Evolutionary conservation across 2,113 vertebrate genomes (phyloP).

Genomic region (Ariopsis seemanni): DNA sequence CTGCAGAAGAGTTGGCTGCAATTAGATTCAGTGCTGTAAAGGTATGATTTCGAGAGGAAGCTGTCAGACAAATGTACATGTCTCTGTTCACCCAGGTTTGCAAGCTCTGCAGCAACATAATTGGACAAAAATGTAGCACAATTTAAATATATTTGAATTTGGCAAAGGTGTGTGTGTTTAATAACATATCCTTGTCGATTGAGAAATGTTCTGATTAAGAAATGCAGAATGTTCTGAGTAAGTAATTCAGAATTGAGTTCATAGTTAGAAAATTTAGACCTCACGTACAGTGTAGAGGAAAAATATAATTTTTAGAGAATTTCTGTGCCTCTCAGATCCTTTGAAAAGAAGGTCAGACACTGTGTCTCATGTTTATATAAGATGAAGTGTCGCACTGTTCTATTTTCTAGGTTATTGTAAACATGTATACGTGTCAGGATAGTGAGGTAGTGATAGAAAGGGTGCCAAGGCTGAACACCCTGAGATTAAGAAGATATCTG

Average conservation of each 20-base stretch:
- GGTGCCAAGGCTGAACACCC: too few relatives aligned
- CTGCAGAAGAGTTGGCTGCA: slow-evolving; percentile 36
- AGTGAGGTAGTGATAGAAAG: too few relatives aligned
- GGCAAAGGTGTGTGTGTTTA: background rate
- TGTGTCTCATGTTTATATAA: too few relatives aligned
- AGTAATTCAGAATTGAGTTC: background rate
- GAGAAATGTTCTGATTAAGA: background rate
- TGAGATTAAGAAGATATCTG: too few relatives aligned
- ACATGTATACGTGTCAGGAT: too few relatives aligned
- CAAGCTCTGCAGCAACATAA: background rate
- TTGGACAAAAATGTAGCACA: slow-evolving; percentile 5
- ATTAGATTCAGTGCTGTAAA: slow-evolving; percentile 24
- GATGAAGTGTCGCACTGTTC: too few relatives aligned
- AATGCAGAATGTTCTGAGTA: background rate
- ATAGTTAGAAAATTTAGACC: background rate
- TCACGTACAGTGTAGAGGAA: background rate
- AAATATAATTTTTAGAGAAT: too few relatives aligned
- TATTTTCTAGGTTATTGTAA: too few relatives aligned
- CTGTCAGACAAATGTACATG: slow-evolving; percentile 30
- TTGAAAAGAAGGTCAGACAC: too few relatives aligned
- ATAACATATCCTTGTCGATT: background rate
- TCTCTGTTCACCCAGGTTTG: background rate
- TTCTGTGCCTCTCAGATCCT: too few relatives aligned
- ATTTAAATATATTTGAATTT: slow-evolving; percentile 13
- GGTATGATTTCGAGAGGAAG: slow-evolving; percentile 27